A percentile compares a stretch with the other conserved stretches of the same genome.
These are phyloP conservation scores for Graptemys geographica DNA, from an alignment of 2,797 vertebrate genomes.

Conservation along the genomic window DNA sequence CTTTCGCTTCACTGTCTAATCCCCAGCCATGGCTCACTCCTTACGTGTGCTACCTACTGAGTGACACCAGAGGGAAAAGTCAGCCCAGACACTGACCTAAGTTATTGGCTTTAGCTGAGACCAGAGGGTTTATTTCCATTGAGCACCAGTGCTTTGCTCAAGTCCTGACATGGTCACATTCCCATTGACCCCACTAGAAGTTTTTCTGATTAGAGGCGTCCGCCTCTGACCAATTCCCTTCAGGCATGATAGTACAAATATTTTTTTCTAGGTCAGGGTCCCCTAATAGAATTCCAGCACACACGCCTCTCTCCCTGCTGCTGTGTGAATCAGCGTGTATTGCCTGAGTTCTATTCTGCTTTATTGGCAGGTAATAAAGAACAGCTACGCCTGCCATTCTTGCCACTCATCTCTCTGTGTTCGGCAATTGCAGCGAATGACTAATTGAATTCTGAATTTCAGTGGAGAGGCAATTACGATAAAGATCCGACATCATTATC, in stretches of 20 bases:
- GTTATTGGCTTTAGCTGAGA: background rate
- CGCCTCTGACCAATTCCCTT: background rate
- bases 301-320: background rate
- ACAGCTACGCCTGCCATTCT: slow-evolving; percentile 38
- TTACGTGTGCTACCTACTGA: background rate
- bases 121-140: background rate
- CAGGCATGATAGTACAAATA: background rate
- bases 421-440: slow-evolving; percentile 57
- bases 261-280: background rate
- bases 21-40: background rate
- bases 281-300: background rate
- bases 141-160: background rate
- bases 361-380: slow-evolving; percentile 22
- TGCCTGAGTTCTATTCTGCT: background rate
- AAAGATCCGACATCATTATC: slow-evolving; percentile 32
- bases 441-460: slow-evolving; percentile 67
- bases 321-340: background rate
- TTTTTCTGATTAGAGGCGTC: background rate
- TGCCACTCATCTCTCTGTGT: background rate
- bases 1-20: background rate
- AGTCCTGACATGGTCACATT: background rate
- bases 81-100: background rate
- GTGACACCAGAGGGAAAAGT: background rate
- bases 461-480: slow-evolving; percentile 48
- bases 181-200: background rate